Conservation (phyloP, 1,140 invertebrate species). For the Arion vulgaris region DNA sequence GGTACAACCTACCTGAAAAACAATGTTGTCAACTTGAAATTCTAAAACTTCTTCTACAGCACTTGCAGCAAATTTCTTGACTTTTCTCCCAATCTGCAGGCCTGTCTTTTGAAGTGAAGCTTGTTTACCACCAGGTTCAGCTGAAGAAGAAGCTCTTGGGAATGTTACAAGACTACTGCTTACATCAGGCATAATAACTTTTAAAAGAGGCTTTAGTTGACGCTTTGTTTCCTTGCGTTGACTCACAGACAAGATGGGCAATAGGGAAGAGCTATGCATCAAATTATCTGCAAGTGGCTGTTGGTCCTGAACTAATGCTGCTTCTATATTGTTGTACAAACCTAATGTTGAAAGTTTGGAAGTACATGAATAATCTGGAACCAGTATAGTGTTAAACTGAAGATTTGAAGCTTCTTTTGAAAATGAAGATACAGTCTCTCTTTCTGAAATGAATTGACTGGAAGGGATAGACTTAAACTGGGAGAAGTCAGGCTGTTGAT, state of each 20-base stretch:
- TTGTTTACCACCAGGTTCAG: neutral
- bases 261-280: neutral
- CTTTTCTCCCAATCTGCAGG: conserved; percentile 41
- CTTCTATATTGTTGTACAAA: neutral
- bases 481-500: neutral
- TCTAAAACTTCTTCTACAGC: conserved; percentile 30
- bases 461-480: neutral
- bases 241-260: neutral
- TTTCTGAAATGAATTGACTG: neutral
- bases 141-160: neutral
- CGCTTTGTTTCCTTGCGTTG: neutral
- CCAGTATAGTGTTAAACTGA: neutral
- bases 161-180: neutral
- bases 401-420: neutral
- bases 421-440: neutral
- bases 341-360: neutral
- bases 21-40: neutral
- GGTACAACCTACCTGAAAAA: conserved; percentile 27
- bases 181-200: neutral
- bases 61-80: conserved; percentile 43
- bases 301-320: neutral
- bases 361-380: neutral
- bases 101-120: neutral
- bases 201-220: neutral
- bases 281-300: neutral